These are phyloP conservation scores for Eriocheir sinensis DNA, from an alignment of 1,140 invertebrate genomes.

Conservation along the genomic window DNA sequence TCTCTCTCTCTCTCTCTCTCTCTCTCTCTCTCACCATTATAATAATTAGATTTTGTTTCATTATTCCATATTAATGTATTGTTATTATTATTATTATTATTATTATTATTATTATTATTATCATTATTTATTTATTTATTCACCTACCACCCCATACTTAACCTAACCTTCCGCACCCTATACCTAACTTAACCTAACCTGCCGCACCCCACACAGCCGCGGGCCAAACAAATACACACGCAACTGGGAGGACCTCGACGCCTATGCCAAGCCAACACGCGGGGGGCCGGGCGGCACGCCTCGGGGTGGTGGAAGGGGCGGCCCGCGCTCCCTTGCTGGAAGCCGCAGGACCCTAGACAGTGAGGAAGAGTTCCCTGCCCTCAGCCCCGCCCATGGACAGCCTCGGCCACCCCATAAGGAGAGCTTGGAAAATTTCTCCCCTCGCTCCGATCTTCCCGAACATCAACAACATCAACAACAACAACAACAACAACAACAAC, in stretches of 20 bases:
- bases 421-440: no score
- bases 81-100: no score
- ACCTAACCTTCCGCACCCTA: no score
- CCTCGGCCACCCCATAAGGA: neutral
- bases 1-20: no score
- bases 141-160: no score
- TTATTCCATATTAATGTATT: no score
- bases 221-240: conserved; percentile 95
- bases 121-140: no score
- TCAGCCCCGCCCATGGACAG: conserved; percentile 40
- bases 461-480: neutral
- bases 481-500: neutral
- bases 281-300: conserved; percentile 72
- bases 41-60: no score
- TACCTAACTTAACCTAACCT: no score
- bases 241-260: conserved; percentile 95
- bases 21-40: no score
- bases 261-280: conserved; percentile 85
- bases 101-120: no score
- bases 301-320: conserved; percentile 65
- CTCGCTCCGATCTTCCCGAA: conserved; percentile 1
- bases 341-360: conserved; percentile 68
- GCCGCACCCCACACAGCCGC: conserved; percentile 84
- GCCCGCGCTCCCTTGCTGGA: conserved; percentile 35
- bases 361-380: conserved; percentile 69